Evolutionary conservation across 2,113 vertebrate genomes (phyloP).

Genomic region (Oncorhynchus masou): DNA sequence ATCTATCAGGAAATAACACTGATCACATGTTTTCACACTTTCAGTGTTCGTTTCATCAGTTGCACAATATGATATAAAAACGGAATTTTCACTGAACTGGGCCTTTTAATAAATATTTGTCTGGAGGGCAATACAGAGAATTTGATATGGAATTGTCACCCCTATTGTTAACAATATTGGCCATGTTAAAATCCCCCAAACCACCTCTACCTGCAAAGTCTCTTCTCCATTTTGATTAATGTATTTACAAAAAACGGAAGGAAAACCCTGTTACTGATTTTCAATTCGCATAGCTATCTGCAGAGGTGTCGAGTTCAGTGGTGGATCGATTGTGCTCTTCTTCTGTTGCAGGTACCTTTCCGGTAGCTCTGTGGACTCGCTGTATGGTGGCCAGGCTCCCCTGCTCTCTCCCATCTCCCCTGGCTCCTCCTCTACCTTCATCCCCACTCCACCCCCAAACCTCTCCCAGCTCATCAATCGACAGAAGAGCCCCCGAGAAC

Average conservation of each 20-base stretch:
- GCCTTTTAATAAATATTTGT: no score
- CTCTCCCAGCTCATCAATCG: conserved; percentile 80
- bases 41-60: no score
- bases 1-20: no score
- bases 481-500: conserved; percentile 77
- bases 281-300: background rate
- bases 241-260: background rate
- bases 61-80: no score
- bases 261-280: background rate
- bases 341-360: conserved; percentile 83
- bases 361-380: conserved; percentile 65
- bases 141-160: no score
- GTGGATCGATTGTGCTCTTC: conserved; percentile 54
- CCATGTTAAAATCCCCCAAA: background rate
- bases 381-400: conserved; percentile 60
- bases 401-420: conserved; percentile 50
- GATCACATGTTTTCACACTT: no score
- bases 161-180: background rate
- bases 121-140: no score
- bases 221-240: background rate
- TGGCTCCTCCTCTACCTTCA: conserved; percentile 64
- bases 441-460: conserved; percentile 84
- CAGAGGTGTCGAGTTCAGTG: background rate
- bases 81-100: no score
- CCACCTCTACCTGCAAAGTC: background rate